Percentiles rank a stretch among this genome's conserved stretches.
Evolutionary conservation across 2,113 vertebrate species (phyloP).

Genomic region (Phalacrocorax brasilianus): DNA sequence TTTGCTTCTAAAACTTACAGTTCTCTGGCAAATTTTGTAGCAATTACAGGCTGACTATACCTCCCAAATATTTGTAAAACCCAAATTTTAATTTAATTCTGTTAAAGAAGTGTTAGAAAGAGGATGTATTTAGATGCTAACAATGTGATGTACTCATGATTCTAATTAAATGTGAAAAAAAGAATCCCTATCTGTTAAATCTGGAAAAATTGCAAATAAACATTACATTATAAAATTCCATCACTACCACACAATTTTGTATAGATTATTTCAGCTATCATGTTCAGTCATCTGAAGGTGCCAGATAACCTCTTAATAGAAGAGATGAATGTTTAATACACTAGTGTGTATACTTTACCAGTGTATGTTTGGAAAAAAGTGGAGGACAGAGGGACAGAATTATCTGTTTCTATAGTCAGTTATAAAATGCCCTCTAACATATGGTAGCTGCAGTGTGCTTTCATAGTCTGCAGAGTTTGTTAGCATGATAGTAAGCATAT

Average conservation of each 20-base stretch:
- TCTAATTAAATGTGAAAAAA: background rate
- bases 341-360: background rate
- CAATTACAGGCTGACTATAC: background rate
- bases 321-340: background rate
- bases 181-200: background rate
- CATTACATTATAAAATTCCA: background rate
- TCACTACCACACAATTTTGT: background rate
- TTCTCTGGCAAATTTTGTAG: background rate
- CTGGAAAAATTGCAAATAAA: background rate
- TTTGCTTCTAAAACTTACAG: background rate
- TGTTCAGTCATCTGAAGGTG: background rate
- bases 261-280: background rate
- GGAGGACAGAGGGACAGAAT: background rate
- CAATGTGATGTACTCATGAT: background rate
- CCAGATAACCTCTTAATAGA: background rate
- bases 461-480: slow-evolving; percentile 24
- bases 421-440: background rate
- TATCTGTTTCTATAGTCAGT: background rate
- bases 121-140: background rate
- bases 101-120: background rate
- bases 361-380: background rate
- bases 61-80: background rate
- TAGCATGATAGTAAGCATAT: slow-evolving; percentile 20
- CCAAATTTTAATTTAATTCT: background rate
- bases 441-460: background rate